These are phyloP conservation scores for Charadrius vociferus DNA, from an alignment of 2,113 vertebrate species.

Conservation along the genomic window DNA sequence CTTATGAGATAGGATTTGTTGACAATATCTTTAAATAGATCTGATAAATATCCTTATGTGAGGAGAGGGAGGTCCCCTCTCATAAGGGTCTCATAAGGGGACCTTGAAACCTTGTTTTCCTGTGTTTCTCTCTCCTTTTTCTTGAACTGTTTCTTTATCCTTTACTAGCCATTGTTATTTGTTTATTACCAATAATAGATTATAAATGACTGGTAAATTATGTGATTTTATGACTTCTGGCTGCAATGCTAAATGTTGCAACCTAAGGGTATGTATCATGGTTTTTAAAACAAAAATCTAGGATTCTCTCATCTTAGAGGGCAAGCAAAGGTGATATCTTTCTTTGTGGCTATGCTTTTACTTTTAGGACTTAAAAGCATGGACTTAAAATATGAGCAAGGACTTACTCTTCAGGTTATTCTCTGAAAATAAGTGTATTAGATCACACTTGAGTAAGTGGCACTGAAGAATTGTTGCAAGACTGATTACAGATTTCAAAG, in stretches of 20 bases:
- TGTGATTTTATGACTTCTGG: neutral
- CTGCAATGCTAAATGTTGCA: neutral
- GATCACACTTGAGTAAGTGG: neutral
- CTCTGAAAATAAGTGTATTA: neutral
- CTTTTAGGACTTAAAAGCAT: neutral
- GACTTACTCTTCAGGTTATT: neutral
- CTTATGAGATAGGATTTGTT: neutral
- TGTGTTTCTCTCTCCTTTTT: neutral
- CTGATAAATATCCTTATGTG: neutral
- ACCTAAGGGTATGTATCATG: rapidly evolving
- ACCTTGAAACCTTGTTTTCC: neutral
- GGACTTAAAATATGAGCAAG: neutral
- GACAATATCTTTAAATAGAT: neutral
- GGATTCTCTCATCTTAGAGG: neutral
- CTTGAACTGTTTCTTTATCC: neutral
- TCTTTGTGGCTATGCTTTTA: neutral
- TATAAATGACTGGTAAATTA: neutral
- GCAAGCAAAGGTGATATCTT: neutral
- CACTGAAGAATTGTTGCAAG: neutral
- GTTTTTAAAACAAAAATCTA: neutral
- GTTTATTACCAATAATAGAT: neutral
- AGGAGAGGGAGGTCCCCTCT: neutral
- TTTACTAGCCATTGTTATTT: neutral
- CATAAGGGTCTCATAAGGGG: neutral
- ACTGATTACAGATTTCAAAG: neutral